A percentile compares a stretch with the other conserved stretches of the same genome.
Conservation (phyloP, 2,888 invertebrate species). For the Vanessa cardui region DNA sequence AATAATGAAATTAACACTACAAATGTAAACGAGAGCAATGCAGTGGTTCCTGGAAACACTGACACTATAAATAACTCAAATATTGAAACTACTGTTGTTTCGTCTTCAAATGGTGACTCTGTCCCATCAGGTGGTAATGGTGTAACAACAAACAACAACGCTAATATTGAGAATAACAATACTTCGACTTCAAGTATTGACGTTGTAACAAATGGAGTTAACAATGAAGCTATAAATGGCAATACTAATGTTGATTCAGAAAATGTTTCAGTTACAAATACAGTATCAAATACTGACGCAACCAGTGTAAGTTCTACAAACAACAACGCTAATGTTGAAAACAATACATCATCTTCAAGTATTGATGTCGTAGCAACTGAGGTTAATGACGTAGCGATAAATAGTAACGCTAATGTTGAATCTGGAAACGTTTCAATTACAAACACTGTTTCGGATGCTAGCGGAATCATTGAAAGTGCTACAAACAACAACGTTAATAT, state of each 20-base stretch:
- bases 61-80: neutral
- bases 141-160: neutral
- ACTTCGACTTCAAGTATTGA: neutral
- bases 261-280: neutral
- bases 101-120: neutral
- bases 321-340: neutral
- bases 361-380: neutral
- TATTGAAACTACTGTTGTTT: neutral
- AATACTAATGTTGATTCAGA: neutral
- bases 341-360: neutral
- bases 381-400: neutral
- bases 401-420: neutral
- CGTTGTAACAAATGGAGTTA: conserved; percentile 1
- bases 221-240: conserved; percentile 11
- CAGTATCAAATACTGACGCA: neutral
- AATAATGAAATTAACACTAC: neutral
- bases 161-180: neutral
- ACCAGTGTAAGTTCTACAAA: neutral
- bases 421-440: neutral
- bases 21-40: conserved; percentile 8
- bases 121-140: neutral
- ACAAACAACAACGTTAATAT: neutral
- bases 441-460: neutral
- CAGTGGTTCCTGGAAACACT: neutral
- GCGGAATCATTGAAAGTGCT: neutral